Evolutionary conservation across 1,140 invertebrate species (phyloP).

Genomic region (Rhynchophorus ferrugineus): DNA sequence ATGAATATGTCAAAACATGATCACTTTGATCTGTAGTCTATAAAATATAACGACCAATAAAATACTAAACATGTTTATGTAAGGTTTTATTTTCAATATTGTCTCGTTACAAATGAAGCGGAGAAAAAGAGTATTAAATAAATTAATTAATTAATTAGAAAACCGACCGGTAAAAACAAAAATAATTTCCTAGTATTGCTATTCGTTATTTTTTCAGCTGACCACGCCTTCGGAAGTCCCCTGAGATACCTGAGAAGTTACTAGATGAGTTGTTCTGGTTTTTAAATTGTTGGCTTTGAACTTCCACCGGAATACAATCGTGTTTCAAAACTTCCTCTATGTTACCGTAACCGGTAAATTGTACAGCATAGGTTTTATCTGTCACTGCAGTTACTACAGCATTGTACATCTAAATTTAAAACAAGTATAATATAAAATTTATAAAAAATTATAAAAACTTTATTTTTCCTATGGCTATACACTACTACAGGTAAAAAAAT

Average conservation of each 20-base stretch:
- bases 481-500: no score
- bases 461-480: no score
- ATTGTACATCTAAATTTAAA: conserved; percentile 78
- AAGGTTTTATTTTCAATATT: conserved; percentile 15
- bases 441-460: conserved; percentile 10
- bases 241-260: conserved; percentile 21
- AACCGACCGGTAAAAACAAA: conserved; percentile 1
- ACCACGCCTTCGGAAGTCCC: conserved; percentile 26
- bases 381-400: conserved; percentile 73
- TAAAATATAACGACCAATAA: neutral
- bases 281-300: conserved; percentile 11
- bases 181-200: conserved; percentile 15
- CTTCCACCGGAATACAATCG: conserved; percentile 55
- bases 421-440: neutral
- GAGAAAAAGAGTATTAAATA: conserved; percentile 6
- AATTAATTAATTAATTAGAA: no score
- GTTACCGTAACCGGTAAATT: conserved; percentile 81
- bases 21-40: no score
- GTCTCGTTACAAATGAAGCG: conserved; percentile 1
- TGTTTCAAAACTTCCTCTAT: conserved; percentile 77
- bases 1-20: no score
- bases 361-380: conserved; percentile 72
- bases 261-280: conserved; percentile 16
- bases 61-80: no score
- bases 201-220: conserved; percentile 11